phyloP scores from a whole-genome alignment of 2,888 invertebrate genomes.

The Dendrolimus pini region DNA sequence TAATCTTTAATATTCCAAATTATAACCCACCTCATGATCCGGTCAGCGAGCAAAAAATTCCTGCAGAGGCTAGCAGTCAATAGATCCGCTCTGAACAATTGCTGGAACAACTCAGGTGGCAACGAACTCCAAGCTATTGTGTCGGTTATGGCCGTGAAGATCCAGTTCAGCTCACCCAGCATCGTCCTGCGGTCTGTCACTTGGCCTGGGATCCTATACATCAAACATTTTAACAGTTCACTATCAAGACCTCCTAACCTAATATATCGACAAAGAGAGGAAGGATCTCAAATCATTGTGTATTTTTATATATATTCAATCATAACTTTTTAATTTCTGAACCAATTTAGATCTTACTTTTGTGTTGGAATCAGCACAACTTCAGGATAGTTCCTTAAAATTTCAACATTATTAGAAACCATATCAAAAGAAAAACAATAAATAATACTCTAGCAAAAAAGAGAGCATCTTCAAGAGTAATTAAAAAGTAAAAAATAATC shows the following conservation, averaged over 20 bases:
- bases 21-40: slow-evolving; percentile 84
- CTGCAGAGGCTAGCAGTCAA: slow-evolving; percentile 98
- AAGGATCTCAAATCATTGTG: not conserved
- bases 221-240: not conserved
- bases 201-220: slow-evolving; percentile 92
- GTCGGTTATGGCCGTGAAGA: slow-evolving; percentile 99
- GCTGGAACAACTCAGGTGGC: slow-evolving; percentile 96
- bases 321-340: too few relatives aligned
- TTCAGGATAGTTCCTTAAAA: too few relatives aligned
- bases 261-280: not conserved
- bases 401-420: too few relatives aligned
- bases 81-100: slow-evolving; percentile 96
- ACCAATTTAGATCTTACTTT: too few relatives aligned
- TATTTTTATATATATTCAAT: too few relatives aligned
- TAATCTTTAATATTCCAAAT: too few relatives aligned
- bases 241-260: not conserved
- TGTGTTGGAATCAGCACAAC: too few relatives aligned
- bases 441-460: too few relatives aligned
- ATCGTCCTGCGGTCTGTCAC: slow-evolving; percentile 96
- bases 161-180: slow-evolving; percentile 99
- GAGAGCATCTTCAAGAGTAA: too few relatives aligned
- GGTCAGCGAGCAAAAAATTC: slow-evolving; percentile 96
- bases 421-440: too few relatives aligned
- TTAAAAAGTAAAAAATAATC: too few relatives aligned
- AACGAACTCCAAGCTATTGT: slow-evolving; percentile 99